Evolutionary conservation across 2,797 vertebrate species (phyloP).

Genomic region (Leptodactylus fallax): DNA sequence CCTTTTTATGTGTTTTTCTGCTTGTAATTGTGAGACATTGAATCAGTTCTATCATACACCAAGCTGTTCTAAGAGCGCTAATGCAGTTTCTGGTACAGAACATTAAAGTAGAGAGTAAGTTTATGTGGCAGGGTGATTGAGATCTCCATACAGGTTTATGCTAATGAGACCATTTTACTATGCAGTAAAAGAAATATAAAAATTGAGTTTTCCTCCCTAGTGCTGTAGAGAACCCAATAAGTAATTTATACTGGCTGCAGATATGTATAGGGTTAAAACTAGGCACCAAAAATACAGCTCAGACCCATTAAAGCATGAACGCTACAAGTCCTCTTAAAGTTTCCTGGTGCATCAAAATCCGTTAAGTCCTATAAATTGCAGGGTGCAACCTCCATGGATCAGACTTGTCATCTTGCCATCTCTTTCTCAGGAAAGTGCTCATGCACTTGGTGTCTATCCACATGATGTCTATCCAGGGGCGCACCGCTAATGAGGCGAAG

Average conservation of each 20-base stretch:
- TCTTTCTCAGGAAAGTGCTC: too few species aligned
- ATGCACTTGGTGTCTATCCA: too few species aligned
- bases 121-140: constrained; percentile 47
- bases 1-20: constrained; percentile 39
- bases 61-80: constrained; percentile 48
- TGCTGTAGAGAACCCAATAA: constrained; percentile 13
- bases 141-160: constrained; percentile 43
- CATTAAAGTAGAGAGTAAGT: neutral
- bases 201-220: neutral
- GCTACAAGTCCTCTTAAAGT: too few species aligned
- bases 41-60: constrained; percentile 35
- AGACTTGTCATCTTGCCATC: too few species aligned
- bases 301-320: too few species aligned
- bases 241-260: constrained; percentile 33
- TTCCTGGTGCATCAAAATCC: too few species aligned
- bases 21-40: constrained; percentile 53
- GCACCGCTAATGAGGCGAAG: too few species aligned
- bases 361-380: too few species aligned
- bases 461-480: too few species aligned
- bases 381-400: too few species aligned
- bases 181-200: constrained; percentile 38
- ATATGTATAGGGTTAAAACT: too few species aligned
- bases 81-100: constrained; percentile 33
- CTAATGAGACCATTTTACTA: constrained; percentile 48
- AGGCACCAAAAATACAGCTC: too few species aligned